Base-by-base conservation (phyloP, 2,113 vertebrate genomes). In the Bungarus multicinctus region DNA sequence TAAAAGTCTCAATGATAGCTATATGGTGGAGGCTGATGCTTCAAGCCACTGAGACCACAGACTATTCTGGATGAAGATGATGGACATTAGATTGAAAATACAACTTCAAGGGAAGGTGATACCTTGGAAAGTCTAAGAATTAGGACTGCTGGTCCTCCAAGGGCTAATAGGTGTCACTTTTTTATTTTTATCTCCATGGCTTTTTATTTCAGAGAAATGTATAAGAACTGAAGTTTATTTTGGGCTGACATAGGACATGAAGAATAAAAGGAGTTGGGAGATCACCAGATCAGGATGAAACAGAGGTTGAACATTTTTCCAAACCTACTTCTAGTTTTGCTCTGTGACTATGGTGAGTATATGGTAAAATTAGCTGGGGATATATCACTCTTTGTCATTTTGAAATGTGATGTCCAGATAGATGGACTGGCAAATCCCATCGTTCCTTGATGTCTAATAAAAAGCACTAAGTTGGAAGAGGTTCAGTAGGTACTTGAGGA, bases 231-330 rank as follows among this genome's bases (percentile, higher is more conserved):
- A 50, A 92, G 45, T 9, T 90, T 86, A 54, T 90, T 96, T 96
- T 2, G 20, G 86, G 91, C 94, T 96, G 96, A 97, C 95, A 93
- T 97, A 95, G 97, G 98, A 98, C 98, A 99, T 99, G 98, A 96
- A 97, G 98, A 98, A 97, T 97, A 96, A 97, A 97, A 97, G 95
- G 97, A 97, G 95, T 95, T 90, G 81, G 97, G 97, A 97, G 97
- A 97, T 96, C 96, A 95, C 93, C n/a, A 96, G 96, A 95, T 98
- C 98, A 99, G 98, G 98, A 99, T 99, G 99, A 98, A 98, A 99
- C 98, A 97, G 96, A 97, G 95, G 96, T 95, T 98, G 97, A 97
- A 97, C 96, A 97, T 97, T 97, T 94, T 98, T 97, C 97, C 97
- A 97, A 98, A 98, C 97, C 95, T 98, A 0, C 96, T 99, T 92